phyloP scores from a whole-genome alignment of 2,113 vertebrate species.

The Spermophilus dauricus region DNA sequence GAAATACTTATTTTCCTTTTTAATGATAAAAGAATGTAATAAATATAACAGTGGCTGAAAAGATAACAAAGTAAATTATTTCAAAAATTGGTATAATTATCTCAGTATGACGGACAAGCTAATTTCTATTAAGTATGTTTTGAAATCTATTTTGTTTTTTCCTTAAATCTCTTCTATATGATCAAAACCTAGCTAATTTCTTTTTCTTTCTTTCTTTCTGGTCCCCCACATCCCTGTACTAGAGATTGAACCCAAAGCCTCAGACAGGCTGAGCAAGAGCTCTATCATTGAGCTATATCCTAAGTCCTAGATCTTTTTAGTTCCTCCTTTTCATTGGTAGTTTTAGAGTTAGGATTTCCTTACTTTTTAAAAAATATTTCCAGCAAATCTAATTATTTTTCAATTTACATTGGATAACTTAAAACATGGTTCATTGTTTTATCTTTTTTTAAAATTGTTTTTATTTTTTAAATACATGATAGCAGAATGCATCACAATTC shows the following conservation, averaged over 20 bases:
- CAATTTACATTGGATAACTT: background rate
- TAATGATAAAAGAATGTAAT: slow-evolving; percentile 7
- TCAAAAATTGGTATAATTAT: slow-evolving; percentile 58
- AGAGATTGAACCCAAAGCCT: no score
- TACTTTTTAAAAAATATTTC: background rate
- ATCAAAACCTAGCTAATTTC: background rate
- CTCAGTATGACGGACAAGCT: background rate
- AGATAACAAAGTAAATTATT: slow-evolving; percentile 23
- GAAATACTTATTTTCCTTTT: background rate
- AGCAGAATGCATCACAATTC: no score
- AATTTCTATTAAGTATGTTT: background rate
- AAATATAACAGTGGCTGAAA: background rate
- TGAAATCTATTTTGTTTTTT: background rate
- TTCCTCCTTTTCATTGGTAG: background rate
- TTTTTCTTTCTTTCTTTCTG: no score
- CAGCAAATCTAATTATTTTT: background rate
- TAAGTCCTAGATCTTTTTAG: no score
- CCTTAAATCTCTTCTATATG: background rate
- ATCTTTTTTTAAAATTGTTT: background rate
- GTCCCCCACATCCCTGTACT: background rate
- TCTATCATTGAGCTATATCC: no score
- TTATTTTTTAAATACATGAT: background rate
- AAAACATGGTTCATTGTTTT: background rate
- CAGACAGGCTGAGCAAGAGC: no score
- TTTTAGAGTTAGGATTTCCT: background rate